A percentile compares a stretch with the other conserved stretches of the same genome.
These are phyloP conservation scores for Drosophila prostipennis DNA, from an alignment of 2,888 invertebrate genomes.

Conservation along the genomic window DNA sequence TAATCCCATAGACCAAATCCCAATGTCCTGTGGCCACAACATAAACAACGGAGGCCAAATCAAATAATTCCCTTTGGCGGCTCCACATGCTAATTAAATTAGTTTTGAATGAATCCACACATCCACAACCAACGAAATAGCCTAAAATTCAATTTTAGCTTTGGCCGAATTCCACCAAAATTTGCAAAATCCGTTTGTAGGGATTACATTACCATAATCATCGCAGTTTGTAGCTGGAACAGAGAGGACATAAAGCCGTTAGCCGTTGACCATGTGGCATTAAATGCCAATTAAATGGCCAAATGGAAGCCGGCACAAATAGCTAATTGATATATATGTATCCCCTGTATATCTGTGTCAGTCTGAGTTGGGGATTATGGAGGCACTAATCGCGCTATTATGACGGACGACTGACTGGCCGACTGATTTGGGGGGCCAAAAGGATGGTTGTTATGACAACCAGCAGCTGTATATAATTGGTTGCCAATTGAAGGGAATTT, in stretches of 20 bases:
- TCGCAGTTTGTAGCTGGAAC: constrained; percentile 13
- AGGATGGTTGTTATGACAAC: constrained; percentile 11
- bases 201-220: constrained; percentile 60
- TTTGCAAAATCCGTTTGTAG: constrained; percentile 30
- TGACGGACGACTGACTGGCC: constrained; percentile 2
- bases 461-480: constrained; percentile 10
- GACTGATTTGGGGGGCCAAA: background rate
- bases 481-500: constrained; percentile 10
- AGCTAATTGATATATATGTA: constrained; percentile 39
- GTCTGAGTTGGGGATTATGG: constrained; percentile 18
- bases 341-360: background rate
- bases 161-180: constrained; percentile 30
- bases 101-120: constrained; percentile 53
- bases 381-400: constrained; percentile 32
- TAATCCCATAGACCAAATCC: no score
- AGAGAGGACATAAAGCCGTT: constrained; percentile 4
- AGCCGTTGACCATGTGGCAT: constrained; percentile 45
- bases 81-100: constrained; percentile 59
- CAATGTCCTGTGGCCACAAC: constrained; percentile 25
- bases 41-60: constrained; percentile 2
- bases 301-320: constrained; percentile 35
- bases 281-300: constrained; percentile 69
- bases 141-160: constrained; percentile 58
- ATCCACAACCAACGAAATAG: constrained; percentile 32
- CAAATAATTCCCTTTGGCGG: constrained; percentile 7